These are phyloP conservation scores for Sarcophaga carnaria DNA, from an alignment of 2,888 invertebrate genomes.

Conservation along the genomic window DNA sequence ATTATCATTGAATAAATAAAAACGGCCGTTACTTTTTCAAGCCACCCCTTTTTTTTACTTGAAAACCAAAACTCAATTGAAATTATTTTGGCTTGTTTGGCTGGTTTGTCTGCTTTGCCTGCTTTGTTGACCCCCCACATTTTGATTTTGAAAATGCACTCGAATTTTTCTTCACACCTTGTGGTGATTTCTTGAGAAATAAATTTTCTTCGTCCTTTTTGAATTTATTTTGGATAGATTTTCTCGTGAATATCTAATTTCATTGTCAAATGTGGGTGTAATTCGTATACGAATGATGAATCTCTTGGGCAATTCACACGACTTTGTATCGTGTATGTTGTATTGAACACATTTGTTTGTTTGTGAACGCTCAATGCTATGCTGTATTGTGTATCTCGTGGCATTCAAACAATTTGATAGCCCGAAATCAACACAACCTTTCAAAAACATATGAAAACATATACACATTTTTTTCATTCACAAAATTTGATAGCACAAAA, in stretches of 20 bases:
- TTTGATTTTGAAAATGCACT: neutral
- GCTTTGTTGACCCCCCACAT: conserved; percentile 20
- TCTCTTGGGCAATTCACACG: too few species aligned
- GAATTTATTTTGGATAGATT: neutral
- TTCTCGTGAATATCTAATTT: conserved; percentile 52
- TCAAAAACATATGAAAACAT: too few species aligned
- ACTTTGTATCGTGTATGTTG: too few species aligned
- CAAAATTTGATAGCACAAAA: too few species aligned
- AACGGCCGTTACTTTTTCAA: conserved; percentile 70
- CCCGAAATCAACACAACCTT: too few species aligned
- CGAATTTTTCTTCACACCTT: conserved; percentile 25
- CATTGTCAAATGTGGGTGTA: conserved; percentile 29
- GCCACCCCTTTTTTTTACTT: conserved; percentile 36
- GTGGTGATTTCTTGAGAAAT: neutral
- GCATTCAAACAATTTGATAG: too few species aligned
- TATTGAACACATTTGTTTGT: too few species aligned
- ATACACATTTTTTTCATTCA: too few species aligned
- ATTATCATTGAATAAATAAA: conserved; percentile 9
- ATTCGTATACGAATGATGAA: neutral
- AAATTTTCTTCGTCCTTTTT: neutral
- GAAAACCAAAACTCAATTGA: neutral
- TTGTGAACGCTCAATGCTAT: too few species aligned
- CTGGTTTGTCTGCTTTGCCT: neutral
- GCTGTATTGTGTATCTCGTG: too few species aligned
- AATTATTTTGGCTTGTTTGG: conserved; percentile 2